phyloP scores from a whole-genome alignment of 2,888 invertebrate species.

The Anticlea derivata region DNA sequence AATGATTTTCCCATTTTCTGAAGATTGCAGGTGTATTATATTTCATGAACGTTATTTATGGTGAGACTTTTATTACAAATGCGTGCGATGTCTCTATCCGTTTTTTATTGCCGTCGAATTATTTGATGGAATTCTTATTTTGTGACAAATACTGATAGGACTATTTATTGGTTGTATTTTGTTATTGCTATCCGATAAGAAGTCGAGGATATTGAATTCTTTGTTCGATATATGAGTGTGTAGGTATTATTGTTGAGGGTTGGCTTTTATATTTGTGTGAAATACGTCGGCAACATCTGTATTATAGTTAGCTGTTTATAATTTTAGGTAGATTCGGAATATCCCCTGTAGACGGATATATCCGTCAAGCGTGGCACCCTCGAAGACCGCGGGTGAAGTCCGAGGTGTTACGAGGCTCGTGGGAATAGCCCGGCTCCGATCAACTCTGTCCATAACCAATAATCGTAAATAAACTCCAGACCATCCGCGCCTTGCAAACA shows the following conservation, averaged over 20 bases:
- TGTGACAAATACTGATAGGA: conserved; percentile 67
- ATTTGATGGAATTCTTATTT: conserved; percentile 77
- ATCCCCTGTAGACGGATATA: conserved; percentile 79
- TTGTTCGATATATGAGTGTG: conserved; percentile 45
- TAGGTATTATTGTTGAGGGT: conserved; percentile 39
- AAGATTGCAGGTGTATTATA: conserved; percentile 84
- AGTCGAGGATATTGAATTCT: conserved; percentile 54
- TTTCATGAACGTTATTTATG: conserved; percentile 84
- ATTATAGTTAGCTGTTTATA: conserved; percentile 58
- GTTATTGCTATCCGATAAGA: conserved; percentile 57
- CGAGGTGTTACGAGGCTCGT: conserved; percentile 79
- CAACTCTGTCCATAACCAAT: conserved; percentile 82
- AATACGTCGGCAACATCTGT: conserved; percentile 9
- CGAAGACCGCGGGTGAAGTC: conserved; percentile 61
- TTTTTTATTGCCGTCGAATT: conserved; percentile 77
- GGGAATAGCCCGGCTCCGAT: conserved; percentile 68
- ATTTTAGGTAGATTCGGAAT: conserved; percentile 62
- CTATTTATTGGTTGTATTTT: conserved; percentile 64
- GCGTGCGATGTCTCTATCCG: conserved; percentile 83
- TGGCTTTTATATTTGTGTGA: conserved; percentile 11
- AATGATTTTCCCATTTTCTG: conserved; percentile 83
- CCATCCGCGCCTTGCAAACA: conserved; percentile 46
- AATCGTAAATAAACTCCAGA: conserved; percentile 78
- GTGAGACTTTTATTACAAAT: conserved; percentile 83
- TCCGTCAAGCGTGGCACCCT: conserved; percentile 72